Conservation (phyloP, 2,113 vertebrate genomes). For the Bos taurus region DNA sequence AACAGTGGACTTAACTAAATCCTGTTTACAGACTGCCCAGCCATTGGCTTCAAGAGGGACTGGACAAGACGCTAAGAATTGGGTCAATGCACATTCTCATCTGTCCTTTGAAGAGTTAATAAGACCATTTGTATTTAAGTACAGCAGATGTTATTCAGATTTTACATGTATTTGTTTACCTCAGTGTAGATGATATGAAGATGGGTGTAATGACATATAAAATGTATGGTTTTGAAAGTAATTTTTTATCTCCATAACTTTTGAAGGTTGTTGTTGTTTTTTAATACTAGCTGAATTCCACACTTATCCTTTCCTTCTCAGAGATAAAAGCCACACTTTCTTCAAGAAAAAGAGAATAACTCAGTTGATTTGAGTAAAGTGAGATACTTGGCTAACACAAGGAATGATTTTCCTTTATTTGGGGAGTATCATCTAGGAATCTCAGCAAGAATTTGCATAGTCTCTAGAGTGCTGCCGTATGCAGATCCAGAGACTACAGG, state of each 20-base stretch:
- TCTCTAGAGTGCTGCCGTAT: not conserved
- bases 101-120: not conserved
- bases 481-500: not conserved
- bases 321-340: not conserved
- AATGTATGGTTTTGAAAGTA: slow-evolving; percentile 54
- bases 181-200: not conserved
- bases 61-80: not conserved
- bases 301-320: not conserved
- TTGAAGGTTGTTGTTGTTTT: not conserved
- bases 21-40: not conserved
- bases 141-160: slow-evolving; percentile 30
- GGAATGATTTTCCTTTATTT: not conserved
- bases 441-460: not conserved
- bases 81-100: slow-evolving; percentile 16
- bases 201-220: not conserved
- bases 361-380: slow-evolving; percentile 25
- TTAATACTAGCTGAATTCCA: not conserved
- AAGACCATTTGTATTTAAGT: slow-evolving; percentile 35
- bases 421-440: not conserved
- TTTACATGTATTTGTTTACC: slow-evolving; percentile 47
- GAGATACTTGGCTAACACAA: not conserved
- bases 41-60: not conserved
- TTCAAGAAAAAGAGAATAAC: slow-evolving; percentile 1
- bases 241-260: slow-evolving; percentile 25
- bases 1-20: not conserved